Conservation (phyloP, 1,140 invertebrate genomes). For the Bombus pyrosoma region DNA sequence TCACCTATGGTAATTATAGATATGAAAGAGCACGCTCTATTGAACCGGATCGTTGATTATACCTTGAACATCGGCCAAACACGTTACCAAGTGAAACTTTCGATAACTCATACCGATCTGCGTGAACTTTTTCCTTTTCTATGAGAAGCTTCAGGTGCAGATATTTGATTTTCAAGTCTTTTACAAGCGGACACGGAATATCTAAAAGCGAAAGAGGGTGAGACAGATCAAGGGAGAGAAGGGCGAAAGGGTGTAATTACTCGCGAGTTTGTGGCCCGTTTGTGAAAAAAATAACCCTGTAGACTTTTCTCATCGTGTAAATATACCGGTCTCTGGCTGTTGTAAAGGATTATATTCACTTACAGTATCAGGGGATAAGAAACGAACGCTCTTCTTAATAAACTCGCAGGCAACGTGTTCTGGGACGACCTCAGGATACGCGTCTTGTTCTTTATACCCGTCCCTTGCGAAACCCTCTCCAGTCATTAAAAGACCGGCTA, state of each 20-base stretch:
- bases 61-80: no score
- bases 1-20: background rate
- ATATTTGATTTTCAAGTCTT: background rate
- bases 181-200: background rate
- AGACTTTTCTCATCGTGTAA: constrained; percentile 35
- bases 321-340: constrained; percentile 13
- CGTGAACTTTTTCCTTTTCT: background rate
- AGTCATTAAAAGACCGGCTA: constrained; percentile 36
- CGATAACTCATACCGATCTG: background rate
- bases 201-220: background rate
- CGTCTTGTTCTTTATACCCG: constrained; percentile 6
- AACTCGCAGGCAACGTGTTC: constrained; percentile 28
- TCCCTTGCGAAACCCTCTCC: background rate
- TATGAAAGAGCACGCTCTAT: background rate
- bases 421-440: constrained; percentile 22
- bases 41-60: background rate
- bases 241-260: constrained; percentile 22
- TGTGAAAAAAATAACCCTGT: constrained; percentile 6
- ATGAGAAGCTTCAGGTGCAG: no score
- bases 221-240: background rate
- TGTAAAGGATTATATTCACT: constrained; percentile 44
- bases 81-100: background rate
- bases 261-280: background rate
- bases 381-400: constrained; percentile 47
- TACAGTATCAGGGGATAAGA: constrained; percentile 15